Percentiles rank a stretch among this genome's conserved stretches.
Evolutionary conservation across 1,140 invertebrate genomes (phyloP).

Genomic region (Leptinotarsa undecemlineata): DNA sequence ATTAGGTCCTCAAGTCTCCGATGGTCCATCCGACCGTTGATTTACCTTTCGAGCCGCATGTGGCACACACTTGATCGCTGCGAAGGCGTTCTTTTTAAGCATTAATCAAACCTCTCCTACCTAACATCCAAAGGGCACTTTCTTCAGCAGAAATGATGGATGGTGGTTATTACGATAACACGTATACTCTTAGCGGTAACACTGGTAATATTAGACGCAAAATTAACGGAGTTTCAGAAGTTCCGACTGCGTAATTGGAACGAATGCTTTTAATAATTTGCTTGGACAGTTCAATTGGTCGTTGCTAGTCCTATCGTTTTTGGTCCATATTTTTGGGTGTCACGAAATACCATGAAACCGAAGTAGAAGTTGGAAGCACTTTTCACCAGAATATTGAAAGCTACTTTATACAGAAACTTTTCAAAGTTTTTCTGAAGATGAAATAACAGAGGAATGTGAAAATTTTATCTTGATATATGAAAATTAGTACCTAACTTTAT

Average conservation of each 20-base stretch:
- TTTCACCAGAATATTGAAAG: too few species aligned
- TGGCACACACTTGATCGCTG: conserved; percentile 29
- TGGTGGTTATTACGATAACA: conserved; percentile 20
- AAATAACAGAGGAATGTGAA: too few species aligned
- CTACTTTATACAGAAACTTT: too few species aligned
- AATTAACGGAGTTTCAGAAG: conserved; percentile 6
- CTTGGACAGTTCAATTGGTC: neutral
- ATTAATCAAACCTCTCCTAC: conserved; percentile 28
- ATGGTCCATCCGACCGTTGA: conserved; percentile 19
- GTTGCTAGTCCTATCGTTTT: neutral
- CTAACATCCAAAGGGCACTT: conserved; percentile 22
- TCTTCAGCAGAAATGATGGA: conserved; percentile 17
- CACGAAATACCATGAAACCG: too few species aligned
- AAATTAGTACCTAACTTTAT: too few species aligned
- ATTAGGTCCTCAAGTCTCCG: conserved; percentile 10
- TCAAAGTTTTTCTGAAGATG: too few species aligned
- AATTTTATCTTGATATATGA: too few species aligned
- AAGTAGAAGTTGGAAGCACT: too few species aligned
- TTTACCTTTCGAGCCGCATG: conserved; percentile 28
- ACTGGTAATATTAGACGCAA: conserved; percentile 4
- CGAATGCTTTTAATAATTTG: conserved; percentile 18
- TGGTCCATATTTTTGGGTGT: too few species aligned
- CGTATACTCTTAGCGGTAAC: conserved; percentile 15
- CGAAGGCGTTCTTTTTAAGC: conserved; percentile 22
- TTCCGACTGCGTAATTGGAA: conserved; percentile 6